These are phyloP conservation scores for Apteryx mantelli DNA, from an alignment of 2,113 vertebrate genomes.

Conservation along the genomic window DNA sequence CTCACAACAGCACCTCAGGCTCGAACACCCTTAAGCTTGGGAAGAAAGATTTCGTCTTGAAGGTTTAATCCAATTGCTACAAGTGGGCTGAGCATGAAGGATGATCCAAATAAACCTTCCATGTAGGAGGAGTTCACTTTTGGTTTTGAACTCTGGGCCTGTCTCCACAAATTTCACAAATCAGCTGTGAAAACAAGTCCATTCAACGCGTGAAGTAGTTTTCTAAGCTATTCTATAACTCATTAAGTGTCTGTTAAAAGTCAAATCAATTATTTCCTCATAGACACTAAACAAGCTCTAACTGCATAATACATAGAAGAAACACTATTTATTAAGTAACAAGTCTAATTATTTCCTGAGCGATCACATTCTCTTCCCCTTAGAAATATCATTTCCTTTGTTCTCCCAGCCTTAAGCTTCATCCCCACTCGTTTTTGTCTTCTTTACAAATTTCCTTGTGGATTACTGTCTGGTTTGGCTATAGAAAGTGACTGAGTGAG, in stretches of 20 bases:
- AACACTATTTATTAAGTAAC: slow-evolving; percentile 54
- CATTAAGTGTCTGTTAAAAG: slow-evolving; percentile 57
- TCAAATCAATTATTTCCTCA: slow-evolving; percentile 62
- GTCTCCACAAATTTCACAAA: slow-evolving; percentile 45
- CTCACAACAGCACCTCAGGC: neutral
- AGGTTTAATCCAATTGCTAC: slow-evolving; percentile 2
- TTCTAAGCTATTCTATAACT: slow-evolving; percentile 54
- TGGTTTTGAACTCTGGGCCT: neutral
- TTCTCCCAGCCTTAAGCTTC: neutral
- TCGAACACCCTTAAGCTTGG: neutral
- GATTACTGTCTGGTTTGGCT: neutral
- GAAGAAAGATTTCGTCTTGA: neutral
- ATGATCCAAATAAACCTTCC: slow-evolving; percentile 8
- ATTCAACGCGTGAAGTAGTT: slow-evolving; percentile 31
- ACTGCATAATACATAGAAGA: slow-evolving; percentile 37
- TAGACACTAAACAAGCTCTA: slow-evolving; percentile 38
- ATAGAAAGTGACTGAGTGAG: neutral
- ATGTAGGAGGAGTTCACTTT: slow-evolving; percentile 15
- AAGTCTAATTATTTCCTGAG: slow-evolving; percentile 57
- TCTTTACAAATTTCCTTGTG: neutral
- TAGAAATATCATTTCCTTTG: slow-evolving; percentile 31
- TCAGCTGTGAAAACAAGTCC: slow-evolving; percentile 60
- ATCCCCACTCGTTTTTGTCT: neutral
- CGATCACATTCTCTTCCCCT: slow-evolving; percentile 30
- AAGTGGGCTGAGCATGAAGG: slow-evolving; percentile 43